Evolutionary conservation across 1,140 invertebrate genomes (phyloP).

Genomic region (Diabrotica virgifera): DNA sequence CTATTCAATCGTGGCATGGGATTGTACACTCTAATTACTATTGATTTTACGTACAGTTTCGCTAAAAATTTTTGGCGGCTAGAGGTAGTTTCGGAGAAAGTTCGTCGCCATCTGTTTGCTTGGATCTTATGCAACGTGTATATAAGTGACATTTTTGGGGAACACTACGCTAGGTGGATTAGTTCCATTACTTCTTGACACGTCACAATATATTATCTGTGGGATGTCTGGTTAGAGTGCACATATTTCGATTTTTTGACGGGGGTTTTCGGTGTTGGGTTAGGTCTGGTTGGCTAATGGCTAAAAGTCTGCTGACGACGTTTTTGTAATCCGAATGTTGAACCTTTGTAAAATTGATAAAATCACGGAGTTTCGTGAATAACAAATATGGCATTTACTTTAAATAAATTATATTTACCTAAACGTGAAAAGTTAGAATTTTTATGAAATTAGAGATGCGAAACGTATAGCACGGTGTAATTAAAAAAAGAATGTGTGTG

Average conservation of each 20-base stretch:
- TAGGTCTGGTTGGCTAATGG: not conserved
- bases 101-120: not conserved
- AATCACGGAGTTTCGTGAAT: too few relatives aligned
- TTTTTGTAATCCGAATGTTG: not conserved
- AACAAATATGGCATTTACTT: too few relatives aligned
- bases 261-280: not conserved
- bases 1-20: too few relatives aligned
- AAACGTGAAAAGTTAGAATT: too few relatives aligned
- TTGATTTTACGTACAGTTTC: too few relatives aligned
- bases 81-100: not conserved
- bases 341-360: too few relatives aligned
- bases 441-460: too few relatives aligned
- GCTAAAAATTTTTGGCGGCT: too few relatives aligned
- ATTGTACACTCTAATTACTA: too few relatives aligned
- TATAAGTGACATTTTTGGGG: not conserved
- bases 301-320: not conserved
- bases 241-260: slow-evolving; percentile 1
- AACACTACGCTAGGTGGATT: not conserved
- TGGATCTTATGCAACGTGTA: not conserved
- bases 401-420: too few relatives aligned
- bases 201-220: not conserved
- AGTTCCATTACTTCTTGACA: slow-evolving; percentile 1
- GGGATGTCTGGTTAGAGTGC: not conserved
- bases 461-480: too few relatives aligned
- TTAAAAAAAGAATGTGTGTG: too few relatives aligned